Evolutionary conservation across 2,113 vertebrate species (phyloP).

Genomic region (Neotoma lepida): DNA sequence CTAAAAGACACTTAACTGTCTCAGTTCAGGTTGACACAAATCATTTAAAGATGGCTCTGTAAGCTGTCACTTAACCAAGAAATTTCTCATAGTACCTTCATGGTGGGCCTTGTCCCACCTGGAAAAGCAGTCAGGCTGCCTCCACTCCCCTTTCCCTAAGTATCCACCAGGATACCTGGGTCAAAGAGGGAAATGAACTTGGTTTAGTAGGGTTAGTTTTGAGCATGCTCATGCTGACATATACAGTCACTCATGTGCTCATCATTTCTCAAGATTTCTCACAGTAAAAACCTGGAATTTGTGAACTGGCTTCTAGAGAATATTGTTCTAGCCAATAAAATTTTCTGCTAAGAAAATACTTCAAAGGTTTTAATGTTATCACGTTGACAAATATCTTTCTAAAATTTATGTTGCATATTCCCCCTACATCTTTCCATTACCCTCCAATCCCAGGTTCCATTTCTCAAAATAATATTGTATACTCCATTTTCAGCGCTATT

Average conservation of each 20-base stretch:
- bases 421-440: background rate
- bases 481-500: no score
- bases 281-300: conserved; percentile 10
- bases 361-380: background rate
- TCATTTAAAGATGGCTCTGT: conserved; percentile 18
- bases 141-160: background rate
- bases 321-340: background rate
- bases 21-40: background rate
- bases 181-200: conserved; percentile 2
- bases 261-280: background rate
- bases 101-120: background rate
- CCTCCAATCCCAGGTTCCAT: background rate
- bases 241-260: no score
- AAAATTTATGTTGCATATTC: background rate
- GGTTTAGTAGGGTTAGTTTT: background rate
- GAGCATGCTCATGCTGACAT: background rate
- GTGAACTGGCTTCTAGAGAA: background rate
- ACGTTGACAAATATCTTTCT: background rate
- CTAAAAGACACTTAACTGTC: background rate
- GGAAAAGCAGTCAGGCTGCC: background rate
- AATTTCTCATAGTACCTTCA: background rate
- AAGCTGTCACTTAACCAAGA: background rate
- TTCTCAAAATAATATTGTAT: background rate
- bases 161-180: background rate
- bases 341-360: background rate